Conservation (phyloP, 2,888 invertebrate species). For the Acholoe squamosa region DNA sequence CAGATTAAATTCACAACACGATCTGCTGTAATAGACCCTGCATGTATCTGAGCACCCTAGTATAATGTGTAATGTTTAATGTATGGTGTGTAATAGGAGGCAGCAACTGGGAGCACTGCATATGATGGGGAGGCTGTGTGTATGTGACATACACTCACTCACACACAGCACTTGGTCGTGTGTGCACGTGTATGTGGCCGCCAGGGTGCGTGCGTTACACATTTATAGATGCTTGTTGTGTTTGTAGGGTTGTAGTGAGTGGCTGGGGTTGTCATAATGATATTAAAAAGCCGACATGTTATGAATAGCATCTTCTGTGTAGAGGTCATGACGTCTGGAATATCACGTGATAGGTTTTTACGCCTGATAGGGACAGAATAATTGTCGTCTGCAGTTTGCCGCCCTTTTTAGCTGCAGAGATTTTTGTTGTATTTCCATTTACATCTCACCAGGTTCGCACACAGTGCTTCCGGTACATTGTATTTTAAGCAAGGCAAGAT, state of each 20-base stretch:
- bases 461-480: too few relatives aligned
- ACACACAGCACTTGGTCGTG: background rate
- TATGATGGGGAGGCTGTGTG: background rate
- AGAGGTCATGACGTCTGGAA: slow-evolving; percentile 15
- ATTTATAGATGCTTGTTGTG: background rate
- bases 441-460: too few relatives aligned
- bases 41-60: background rate
- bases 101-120: too few relatives aligned
- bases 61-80: slow-evolving; percentile 7
- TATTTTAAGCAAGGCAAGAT: too few relatives aligned
- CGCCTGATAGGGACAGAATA: background rate
- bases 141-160: background rate
- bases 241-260: too few relatives aligned
- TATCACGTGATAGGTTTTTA: slow-evolving; percentile 9
- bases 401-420: background rate
- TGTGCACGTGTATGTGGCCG: background rate
- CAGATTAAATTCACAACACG: slow-evolving; percentile 14
- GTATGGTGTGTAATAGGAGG: background rate
- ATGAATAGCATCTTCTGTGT: background rate
- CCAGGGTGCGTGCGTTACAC: background rate
- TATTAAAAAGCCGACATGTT: background rate
- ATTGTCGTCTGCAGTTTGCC: slow-evolving; percentile 25
- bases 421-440: background rate
- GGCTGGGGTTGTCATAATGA: too few relatives aligned
- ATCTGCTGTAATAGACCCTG: slow-evolving; percentile 12